Evolutionary conservation across 2,888 invertebrate species (phyloP).

Genomic region (Athetis lepigone): DNA sequence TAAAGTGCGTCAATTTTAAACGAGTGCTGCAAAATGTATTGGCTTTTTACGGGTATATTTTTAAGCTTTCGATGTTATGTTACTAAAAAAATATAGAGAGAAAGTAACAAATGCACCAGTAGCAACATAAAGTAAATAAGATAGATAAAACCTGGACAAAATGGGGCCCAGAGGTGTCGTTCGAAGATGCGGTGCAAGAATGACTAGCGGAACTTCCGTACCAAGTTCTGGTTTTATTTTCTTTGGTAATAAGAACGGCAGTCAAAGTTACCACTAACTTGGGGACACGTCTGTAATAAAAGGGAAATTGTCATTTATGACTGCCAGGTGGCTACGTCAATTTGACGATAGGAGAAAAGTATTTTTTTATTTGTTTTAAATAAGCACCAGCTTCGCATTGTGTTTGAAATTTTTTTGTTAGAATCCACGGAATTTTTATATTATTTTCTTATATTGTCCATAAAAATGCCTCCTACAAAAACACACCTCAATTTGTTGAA

Average conservation of each 20-base stretch:
- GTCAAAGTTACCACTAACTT: constrained; percentile 56
- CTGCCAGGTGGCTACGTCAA: constrained; percentile 22
- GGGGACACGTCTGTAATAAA: constrained; percentile 54
- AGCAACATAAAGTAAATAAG: constrained; percentile 71
- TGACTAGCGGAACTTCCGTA: constrained; percentile 69
- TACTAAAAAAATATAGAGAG: constrained; percentile 30
- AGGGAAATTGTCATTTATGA: constrained; percentile 51
- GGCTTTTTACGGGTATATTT: neutral
- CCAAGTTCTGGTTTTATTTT: constrained; percentile 64
- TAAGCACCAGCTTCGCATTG: neutral
- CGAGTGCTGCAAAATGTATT: constrained; percentile 9
- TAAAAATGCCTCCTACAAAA: constrained; percentile 15
- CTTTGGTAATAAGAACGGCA: constrained; percentile 62
- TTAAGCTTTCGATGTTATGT: constrained; percentile 2
- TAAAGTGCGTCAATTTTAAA: constrained; percentile 32
- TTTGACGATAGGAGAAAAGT: neutral
- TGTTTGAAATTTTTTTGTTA: neutral
- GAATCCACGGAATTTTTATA: neutral
- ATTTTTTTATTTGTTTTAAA: neutral
- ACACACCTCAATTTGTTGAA: constrained; percentile 47
- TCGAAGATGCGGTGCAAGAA: constrained; percentile 68
- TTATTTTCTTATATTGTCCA: constrained; percentile 12
- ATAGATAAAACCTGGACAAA: constrained; percentile 71
- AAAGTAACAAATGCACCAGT: constrained; percentile 46
- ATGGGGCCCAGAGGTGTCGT: constrained; percentile 79